Evolutionary conservation across 2,888 invertebrate genomes (phyloP).

Genomic region (Mantis religiosa): DNA sequence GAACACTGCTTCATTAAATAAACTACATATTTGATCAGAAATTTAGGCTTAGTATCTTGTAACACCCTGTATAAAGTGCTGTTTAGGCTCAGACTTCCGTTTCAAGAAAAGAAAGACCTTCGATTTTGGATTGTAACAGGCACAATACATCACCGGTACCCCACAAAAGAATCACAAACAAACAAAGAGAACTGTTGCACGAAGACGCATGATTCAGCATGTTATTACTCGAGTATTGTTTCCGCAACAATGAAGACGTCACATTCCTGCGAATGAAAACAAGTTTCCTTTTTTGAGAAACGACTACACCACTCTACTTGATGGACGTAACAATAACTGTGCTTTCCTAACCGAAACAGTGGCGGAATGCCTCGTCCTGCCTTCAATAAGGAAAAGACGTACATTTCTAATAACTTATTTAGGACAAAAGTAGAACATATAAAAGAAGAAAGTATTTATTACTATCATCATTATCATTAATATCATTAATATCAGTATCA

Average conservation of each 20-base stretch:
- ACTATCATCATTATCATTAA: too few relatives aligned
- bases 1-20: too few relatives aligned
- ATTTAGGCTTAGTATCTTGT: too few relatives aligned
- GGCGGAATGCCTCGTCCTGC: neutral
- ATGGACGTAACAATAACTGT: neutral
- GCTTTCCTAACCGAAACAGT: neutral
- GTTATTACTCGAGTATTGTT: neutral
- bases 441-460: too few relatives aligned
- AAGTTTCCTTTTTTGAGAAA: conserved; percentile 13
- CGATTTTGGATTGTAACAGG: neutral
- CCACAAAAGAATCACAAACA: neutral
- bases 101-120: neutral
- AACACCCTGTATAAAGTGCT: neutral
- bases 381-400: neutral
- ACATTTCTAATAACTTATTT: too few relatives aligned
- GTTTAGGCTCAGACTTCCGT: neutral
- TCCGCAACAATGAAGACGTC: conserved; percentile 2
- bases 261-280: neutral
- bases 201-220: neutral
- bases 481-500: too few relatives aligned
- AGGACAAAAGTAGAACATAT: too few relatives aligned
- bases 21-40: too few relatives aligned
- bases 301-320: neutral
- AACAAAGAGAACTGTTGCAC: neutral
- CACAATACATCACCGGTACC: neutral